Evolutionary conservation across 2,888 invertebrate genomes (phyloP), one percentile per base, ranked within the genome.

Genomic region (Lomographa bimaculata): DNA sequence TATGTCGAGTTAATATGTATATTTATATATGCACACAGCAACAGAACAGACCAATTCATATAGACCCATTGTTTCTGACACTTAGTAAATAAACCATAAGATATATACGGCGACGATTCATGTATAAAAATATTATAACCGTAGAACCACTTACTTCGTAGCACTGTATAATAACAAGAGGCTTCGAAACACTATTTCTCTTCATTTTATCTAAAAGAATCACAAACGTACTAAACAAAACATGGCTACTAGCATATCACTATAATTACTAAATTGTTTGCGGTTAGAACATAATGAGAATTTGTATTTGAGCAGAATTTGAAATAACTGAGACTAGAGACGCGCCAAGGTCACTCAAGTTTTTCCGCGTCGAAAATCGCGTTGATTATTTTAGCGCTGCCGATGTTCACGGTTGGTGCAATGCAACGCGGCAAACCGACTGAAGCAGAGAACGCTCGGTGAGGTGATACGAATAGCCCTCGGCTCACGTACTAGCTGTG

Each of bases 81-180:
- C 65, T 59, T 69, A 68, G 57, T 40, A 28, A 28, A 60, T 50
- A 60, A 50, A 35, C 18, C 29, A 29, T 23, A 7, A 28, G n/a
- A 5, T 24, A 19, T 24, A 2, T 16, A 39, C 24, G n/a, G n/a
- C n/a, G n/a, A n/a, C n/a, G n/a, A n/a, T n/a, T n/a, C n/a, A n/a
- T n/a, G 17, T 39, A 48, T 26, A 59, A 90, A 4, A 14, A 14
- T 14, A 14, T 3, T 14, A 14, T 14, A 14, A 14, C 3, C 14
- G n/a, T n/a, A n/a, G n/a, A n/a, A 14, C 4, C 4, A 14, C 91
- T 91, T 83, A 92, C 91, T 90, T 91, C 90, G 60, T 91, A 92
- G 62, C 91, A 91, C 69, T 91, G 91, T 56, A 92, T 86, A 37
- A 90, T 74, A 57, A 92, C 90, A 46, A 91, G 61, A 28, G 91